Evolutionary conservation across 2,888 invertebrate genomes (phyloP).

Genomic region (Heteropelma amictum): DNA sequence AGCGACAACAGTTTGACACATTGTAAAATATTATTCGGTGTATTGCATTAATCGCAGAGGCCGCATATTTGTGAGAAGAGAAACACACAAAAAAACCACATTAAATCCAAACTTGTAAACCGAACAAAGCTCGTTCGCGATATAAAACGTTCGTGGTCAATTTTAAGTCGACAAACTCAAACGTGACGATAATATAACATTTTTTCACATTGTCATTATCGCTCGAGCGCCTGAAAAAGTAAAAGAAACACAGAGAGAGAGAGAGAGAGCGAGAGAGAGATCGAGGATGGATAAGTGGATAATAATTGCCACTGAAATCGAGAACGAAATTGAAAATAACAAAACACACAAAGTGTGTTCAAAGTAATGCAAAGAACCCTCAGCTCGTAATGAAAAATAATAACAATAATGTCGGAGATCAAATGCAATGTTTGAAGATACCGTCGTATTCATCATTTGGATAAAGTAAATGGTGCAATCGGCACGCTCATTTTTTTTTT

Average conservation of each 20-base stretch:
- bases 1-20: constrained; percentile 11
- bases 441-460: constrained; percentile 35
- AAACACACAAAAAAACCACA: neutral
- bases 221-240: neutral
- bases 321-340: constrained; percentile 15
- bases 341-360: neutral
- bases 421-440: constrained; percentile 10
- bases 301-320: constrained; percentile 12
- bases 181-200: constrained; percentile 41
- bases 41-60: constrained; percentile 22
- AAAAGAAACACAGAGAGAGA: neutral
- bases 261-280: constrained; percentile 5
- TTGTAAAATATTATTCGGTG: constrained; percentile 43
- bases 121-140: constrained; percentile 30
- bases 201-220: constrained; percentile 34
- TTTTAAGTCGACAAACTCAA: constrained; percentile 50
- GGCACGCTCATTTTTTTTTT: too few species aligned
- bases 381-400: constrained; percentile 12
- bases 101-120: constrained; percentile 10
- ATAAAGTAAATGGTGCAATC: neutral
- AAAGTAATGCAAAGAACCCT: constrained; percentile 11
- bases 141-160: constrained; percentile 32
- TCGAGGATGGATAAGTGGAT: neutral
- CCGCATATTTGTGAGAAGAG: constrained; percentile 6
- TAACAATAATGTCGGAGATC: constrained; percentile 1